These are phyloP conservation scores for Arrhopalites spinosus DNA, from an alignment of 2,888 invertebrate species.

Conservation along the genomic window DNA sequence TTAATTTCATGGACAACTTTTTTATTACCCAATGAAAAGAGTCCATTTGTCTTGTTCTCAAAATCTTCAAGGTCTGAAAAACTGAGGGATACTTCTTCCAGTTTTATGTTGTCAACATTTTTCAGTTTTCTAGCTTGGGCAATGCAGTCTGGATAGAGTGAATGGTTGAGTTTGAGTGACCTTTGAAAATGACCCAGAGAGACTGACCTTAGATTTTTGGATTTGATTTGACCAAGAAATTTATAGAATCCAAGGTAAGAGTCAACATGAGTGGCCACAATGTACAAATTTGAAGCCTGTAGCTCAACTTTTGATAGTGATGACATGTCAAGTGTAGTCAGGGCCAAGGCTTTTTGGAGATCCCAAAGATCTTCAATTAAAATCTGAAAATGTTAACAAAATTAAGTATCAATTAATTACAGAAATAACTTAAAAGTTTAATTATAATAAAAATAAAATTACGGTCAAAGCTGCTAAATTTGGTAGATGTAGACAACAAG, in stretches of 20 bases:
- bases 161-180: neutral
- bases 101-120: neutral
- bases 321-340: neutral
- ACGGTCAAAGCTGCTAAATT: neutral
- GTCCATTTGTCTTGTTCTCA: neutral
- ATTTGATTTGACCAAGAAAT: neutral
- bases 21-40: neutral
- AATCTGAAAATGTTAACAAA: neutral
- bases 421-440: neutral
- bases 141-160: neutral
- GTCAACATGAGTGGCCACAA: neutral
- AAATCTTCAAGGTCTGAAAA: neutral
- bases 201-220: neutral
- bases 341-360: neutral
- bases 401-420: neutral
- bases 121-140: neutral
- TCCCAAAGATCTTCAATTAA: neutral
- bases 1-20: no score
- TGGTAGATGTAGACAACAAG: neutral
- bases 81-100: neutral
- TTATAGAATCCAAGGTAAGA: neutral
- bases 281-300: neutral
- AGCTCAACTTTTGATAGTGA: neutral
- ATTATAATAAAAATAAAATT: neutral
- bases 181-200: neutral